Conservation (phyloP, 2,888 invertebrate species). For the Dichetophora obliterata region DNA sequence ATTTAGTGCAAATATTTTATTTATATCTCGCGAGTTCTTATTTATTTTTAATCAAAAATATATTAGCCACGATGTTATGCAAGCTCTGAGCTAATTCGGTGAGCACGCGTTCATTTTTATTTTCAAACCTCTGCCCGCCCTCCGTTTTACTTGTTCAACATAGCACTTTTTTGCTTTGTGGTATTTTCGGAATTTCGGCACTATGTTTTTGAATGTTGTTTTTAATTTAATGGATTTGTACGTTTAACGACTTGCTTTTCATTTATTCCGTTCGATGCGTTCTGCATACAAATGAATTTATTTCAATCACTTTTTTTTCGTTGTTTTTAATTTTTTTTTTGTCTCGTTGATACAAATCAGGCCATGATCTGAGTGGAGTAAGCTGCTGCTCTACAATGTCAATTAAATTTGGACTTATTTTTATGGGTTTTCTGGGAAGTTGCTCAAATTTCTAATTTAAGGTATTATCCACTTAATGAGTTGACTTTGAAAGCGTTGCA, state of each 20-base stretch:
- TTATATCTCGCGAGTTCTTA: no score
- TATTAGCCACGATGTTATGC: background rate
- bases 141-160: background rate
- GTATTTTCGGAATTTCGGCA: constrained; percentile 20
- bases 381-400: constrained; percentile 37
- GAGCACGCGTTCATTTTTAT: constrained; percentile 54
- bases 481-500: background rate
- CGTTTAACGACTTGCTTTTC: constrained; percentile 62
- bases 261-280: constrained; percentile 59
- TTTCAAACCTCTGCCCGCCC: constrained; percentile 25
- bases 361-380: constrained; percentile 27
- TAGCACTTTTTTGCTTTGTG: constrained; percentile 8
- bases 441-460: constrained; percentile 40
- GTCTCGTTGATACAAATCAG: constrained; percentile 28
- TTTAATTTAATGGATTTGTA: constrained; percentile 51
- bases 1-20: no score
- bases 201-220: constrained; percentile 21
- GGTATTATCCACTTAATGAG: background rate
- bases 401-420: constrained; percentile 47
- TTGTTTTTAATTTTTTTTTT: constrained; percentile 2
- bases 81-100: constrained; percentile 33
- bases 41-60: no score
- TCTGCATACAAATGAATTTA: constrained; percentile 67
- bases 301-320: background rate
- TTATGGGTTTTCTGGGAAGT: constrained; percentile 61